A percentile compares a stretch with the other conserved stretches of the same genome.
Evolutionary conservation across 2,113 vertebrate species (phyloP).

Genomic region (Sardina pilchardus): DNA sequence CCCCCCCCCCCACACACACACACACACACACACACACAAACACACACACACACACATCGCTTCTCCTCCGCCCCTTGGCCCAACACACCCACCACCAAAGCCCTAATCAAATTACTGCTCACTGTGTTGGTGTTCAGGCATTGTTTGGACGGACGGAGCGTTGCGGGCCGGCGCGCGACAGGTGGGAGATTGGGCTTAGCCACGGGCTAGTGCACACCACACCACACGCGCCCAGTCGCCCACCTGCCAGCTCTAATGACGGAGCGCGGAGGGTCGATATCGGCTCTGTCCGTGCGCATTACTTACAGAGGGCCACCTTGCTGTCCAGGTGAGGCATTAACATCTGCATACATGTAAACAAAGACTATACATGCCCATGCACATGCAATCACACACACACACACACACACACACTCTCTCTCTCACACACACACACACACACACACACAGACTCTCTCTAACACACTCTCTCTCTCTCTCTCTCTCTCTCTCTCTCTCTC

Average conservation of each 20-base stretch:
- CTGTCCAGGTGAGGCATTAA: background rate
- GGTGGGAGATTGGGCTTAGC: slow-evolving; percentile 63
- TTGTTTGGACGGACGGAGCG: slow-evolving; percentile 44
- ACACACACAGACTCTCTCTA: background rate
- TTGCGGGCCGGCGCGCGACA: slow-evolving; percentile 45
- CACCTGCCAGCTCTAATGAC: slow-evolving; percentile 57
- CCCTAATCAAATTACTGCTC: slow-evolving; percentile 57
- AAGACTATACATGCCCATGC: background rate
- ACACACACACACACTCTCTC: background rate
- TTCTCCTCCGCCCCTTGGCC: slow-evolving; percentile 3
- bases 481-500: background rate
- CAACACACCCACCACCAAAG: slow-evolving; percentile 29
- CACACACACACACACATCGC: slow-evolving; percentile 5
- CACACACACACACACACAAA: background rate
- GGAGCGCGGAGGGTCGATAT: slow-evolving; percentile 39
- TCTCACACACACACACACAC: slow-evolving; percentile 5
- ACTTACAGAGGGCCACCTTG: slow-evolving; percentile 52
- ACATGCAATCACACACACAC: background rate
- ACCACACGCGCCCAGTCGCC: no score
- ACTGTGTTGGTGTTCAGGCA: slow-evolving; percentile 41
- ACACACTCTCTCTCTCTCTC: background rate
- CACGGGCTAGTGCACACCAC: slow-evolving; percentile 56
- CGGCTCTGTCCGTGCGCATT: slow-evolving; percentile 48
- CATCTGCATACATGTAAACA: background rate
- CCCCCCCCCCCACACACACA: background rate